phyloP scores from a whole-genome alignment of 2,888 invertebrate genomes.

The Syritta pipiens region DNA sequence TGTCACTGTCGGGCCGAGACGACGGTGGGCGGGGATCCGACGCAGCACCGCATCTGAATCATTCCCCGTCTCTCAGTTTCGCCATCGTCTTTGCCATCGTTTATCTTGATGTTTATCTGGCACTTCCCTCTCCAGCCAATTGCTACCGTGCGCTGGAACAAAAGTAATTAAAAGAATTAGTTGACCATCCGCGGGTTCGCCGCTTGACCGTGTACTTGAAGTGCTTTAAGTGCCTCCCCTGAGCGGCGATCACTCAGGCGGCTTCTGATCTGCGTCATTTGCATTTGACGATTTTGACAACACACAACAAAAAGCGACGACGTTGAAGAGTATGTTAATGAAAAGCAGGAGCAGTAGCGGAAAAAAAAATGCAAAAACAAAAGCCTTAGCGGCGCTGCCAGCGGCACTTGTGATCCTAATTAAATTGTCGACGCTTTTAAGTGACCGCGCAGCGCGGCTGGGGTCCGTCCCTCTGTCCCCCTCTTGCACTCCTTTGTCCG shows the following conservation, averaged over 20 bases:
- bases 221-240: slow-evolving; percentile 21
- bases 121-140: slow-evolving; percentile 49
- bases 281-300: slow-evolving; percentile 34
- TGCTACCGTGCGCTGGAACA: slow-evolving; percentile 13
- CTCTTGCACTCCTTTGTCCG: not conserved
- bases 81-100: slow-evolving; percentile 36
- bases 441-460: slow-evolving; percentile 12
- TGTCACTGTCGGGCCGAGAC: too few relatives aligned
- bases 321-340: slow-evolving; percentile 23
- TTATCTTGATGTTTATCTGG: slow-evolving; percentile 55
- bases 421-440: slow-evolving; percentile 53
- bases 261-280: not conserved
- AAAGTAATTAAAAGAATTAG: slow-evolving; percentile 63
- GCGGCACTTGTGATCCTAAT: slow-evolving; percentile 64
- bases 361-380: slow-evolving; percentile 37
- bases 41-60: too few relatives aligned
- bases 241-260: too few relatives aligned
- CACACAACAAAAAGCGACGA: not conserved
- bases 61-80: too few relatives aligned
- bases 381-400: too few relatives aligned
- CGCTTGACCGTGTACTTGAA: slow-evolving; percentile 41
- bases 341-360: too few relatives aligned
- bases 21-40: too few relatives aligned
- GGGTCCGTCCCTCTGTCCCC: not conserved
- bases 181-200: slow-evolving; percentile 41